These are phyloP conservation scores for Eremobia ochroleuca DNA, from an alignment of 2,888 invertebrate species.

Conservation along the genomic window DNA sequence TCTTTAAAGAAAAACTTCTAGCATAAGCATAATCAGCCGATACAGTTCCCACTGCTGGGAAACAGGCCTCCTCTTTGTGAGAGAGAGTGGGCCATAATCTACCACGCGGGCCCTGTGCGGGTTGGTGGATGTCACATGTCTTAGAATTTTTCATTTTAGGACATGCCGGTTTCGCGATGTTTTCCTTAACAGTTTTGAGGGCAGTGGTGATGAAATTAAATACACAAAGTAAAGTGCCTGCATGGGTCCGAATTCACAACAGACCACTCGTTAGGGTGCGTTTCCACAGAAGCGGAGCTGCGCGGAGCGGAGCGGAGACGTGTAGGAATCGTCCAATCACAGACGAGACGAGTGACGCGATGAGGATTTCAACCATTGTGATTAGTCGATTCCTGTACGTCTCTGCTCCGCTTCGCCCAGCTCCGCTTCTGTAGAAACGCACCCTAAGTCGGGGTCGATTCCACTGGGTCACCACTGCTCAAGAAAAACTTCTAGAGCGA, in stretches of 20 bases:
- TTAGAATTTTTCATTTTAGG: too few relatives aligned
- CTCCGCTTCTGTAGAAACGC: too few relatives aligned
- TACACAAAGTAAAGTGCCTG: neutral
- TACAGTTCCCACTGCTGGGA: neutral
- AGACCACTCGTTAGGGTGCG: too few relatives aligned
- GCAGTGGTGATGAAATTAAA: neutral
- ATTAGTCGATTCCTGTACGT: too few relatives aligned
- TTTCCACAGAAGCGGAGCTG: too few relatives aligned
- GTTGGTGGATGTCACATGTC: neutral
- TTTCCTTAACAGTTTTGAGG: neutral
- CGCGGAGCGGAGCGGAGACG: too few relatives aligned
- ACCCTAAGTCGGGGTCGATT: neutral
- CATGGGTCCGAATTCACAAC: neutral
- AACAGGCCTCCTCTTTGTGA: neutral
- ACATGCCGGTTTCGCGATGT: neutral
- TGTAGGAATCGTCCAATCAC: too few relatives aligned
- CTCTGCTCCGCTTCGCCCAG: too few relatives aligned
- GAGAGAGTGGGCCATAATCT: neutral
- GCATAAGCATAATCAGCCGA: neutral
- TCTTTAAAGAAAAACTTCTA: neutral
- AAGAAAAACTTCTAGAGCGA: slow-evolving; percentile 2
- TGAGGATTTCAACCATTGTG: too few relatives aligned
- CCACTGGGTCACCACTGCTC: neutral
- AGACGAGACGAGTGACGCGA: too few relatives aligned
- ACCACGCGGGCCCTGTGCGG: neutral